These are phyloP conservation scores for Lineus longissimus DNA, from an alignment of 1,140 invertebrate species.

Conservation along the genomic window DNA sequence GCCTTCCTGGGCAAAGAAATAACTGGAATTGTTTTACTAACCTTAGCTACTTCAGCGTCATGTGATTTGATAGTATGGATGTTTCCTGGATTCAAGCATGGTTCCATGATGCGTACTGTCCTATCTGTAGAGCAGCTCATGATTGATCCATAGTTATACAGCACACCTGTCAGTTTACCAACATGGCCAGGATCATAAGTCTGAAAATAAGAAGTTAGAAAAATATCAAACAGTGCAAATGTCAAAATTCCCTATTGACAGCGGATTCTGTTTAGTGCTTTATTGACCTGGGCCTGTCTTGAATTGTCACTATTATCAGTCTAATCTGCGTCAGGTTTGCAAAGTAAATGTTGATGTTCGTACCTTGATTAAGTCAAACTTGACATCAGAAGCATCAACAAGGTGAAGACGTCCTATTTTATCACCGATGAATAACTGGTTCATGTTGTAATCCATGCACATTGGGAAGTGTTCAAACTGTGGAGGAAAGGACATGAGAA, in stretches of 20 bases:
- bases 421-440: constrained; percentile 48
- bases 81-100: constrained; percentile 24
- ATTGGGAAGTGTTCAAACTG: constrained; percentile 38
- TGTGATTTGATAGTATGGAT: constrained; percentile 29
- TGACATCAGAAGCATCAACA: constrained; percentile 37
- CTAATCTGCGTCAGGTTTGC: too few relatives aligned
- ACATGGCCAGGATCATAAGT: constrained; percentile 35
- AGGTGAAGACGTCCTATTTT: constrained; percentile 42
- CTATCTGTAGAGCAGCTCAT: constrained; percentile 35
- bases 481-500: constrained; percentile 22
- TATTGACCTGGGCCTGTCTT: background rate
- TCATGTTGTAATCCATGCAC: constrained; percentile 36
- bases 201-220: constrained; percentile 19
- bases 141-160: constrained; percentile 29
- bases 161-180: constrained; percentile 33
- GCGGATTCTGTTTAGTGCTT: background rate
- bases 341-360: too few relatives aligned
- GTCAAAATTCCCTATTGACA: too few relatives aligned
- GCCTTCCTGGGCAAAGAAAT: too few relatives aligned
- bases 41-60: constrained; percentile 28
- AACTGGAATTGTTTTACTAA: constrained; percentile 14
- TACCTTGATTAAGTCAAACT: constrained; percentile 45
- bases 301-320: background rate
- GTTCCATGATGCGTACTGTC: constrained; percentile 34
- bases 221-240: constrained; percentile 1